These are phyloP conservation scores for Panagrolaimus sp. DNA, from an alignment of 1,140 invertebrate genomes.

Conservation along the genomic window DNA sequence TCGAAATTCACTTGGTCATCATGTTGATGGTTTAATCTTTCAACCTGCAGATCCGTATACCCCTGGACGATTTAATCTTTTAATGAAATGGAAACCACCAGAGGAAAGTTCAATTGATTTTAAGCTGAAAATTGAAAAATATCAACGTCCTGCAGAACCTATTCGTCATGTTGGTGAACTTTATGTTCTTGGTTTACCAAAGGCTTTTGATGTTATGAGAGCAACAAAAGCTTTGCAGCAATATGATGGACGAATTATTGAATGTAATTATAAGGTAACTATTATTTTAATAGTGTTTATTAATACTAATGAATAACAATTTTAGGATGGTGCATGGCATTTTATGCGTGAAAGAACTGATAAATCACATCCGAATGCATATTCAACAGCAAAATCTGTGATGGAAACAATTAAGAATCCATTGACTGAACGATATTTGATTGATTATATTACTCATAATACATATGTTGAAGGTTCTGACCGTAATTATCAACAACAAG, in stretches of 20 bases:
- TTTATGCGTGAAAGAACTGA: slow-evolving; percentile 93
- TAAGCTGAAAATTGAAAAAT: slow-evolving; percentile 73
- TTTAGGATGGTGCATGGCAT: slow-evolving; percentile 70
- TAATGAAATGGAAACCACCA: slow-evolving; percentile 95
- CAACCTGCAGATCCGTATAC: slow-evolving; percentile 82
- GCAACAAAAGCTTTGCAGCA: slow-evolving; percentile 70
- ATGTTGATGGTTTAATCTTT: slow-evolving; percentile 95
- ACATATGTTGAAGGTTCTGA: neutral
- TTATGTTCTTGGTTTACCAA: slow-evolving; percentile 43
- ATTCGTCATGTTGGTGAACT: slow-evolving; percentile 47
- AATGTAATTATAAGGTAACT: slow-evolving; percentile 71
- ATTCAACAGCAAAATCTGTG: slow-evolving; percentile 48
- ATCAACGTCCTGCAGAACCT: slow-evolving; percentile 69
- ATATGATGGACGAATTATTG: slow-evolving; percentile 87
- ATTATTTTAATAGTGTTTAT: neutral
- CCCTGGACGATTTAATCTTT: slow-evolving; percentile 73
- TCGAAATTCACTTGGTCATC: slow-evolving; percentile 75
- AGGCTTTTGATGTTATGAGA: slow-evolving; percentile 67
- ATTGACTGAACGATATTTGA: slow-evolving; percentile 36
- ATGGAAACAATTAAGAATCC: slow-evolving; percentile 47
- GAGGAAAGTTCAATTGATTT: slow-evolving; percentile 93
- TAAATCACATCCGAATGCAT: slow-evolving; percentile 84
- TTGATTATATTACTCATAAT: slow-evolving; percentile 35
- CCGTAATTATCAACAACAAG: neutral
- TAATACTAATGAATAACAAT: slow-evolving; percentile 37